Evolutionary conservation across 1,140 invertebrate genomes (phyloP).

Genomic region (Oryctes rhinoceros): DNA sequence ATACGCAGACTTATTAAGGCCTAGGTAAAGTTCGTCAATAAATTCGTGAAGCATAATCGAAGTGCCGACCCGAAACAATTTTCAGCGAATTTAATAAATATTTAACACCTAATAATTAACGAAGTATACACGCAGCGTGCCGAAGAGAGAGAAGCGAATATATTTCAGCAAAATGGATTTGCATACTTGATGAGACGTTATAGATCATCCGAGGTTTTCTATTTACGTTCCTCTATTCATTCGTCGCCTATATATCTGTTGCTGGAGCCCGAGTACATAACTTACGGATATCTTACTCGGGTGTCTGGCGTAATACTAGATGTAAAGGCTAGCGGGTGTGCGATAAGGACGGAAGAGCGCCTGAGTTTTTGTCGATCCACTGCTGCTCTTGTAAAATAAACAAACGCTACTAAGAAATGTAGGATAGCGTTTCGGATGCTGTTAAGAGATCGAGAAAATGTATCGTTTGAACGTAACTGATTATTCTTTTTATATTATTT

Average conservation of each 20-base stretch:
- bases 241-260: conserved; percentile 13
- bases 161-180: conserved; percentile 35
- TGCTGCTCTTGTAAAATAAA: too few species aligned
- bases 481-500: too few species aligned
- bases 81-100: conserved; percentile 24
- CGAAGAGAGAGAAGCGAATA: background rate
- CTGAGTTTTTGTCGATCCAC: too few species aligned
- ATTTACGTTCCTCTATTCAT: conserved; percentile 10
- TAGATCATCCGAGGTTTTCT: conserved; percentile 27
- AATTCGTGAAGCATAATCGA: background rate
- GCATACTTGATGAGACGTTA: conserved; percentile 29
- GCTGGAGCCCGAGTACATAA: background rate
- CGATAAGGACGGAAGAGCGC: too few species aligned
- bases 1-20: too few species aligned
- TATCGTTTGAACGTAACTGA: too few species aligned
- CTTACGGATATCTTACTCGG: conserved; percentile 1
- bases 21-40: too few species aligned
- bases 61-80: background rate
- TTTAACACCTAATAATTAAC: conserved; percentile 24
- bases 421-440: too few species aligned
- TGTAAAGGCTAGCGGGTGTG: too few species aligned
- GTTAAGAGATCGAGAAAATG: too few species aligned
- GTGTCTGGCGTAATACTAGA: too few species aligned
- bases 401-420: too few species aligned
- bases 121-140: background rate